Evolutionary conservation across 2,797 vertebrate species (phyloP).

Genomic region (Phyllotis vaccarum): DNA sequence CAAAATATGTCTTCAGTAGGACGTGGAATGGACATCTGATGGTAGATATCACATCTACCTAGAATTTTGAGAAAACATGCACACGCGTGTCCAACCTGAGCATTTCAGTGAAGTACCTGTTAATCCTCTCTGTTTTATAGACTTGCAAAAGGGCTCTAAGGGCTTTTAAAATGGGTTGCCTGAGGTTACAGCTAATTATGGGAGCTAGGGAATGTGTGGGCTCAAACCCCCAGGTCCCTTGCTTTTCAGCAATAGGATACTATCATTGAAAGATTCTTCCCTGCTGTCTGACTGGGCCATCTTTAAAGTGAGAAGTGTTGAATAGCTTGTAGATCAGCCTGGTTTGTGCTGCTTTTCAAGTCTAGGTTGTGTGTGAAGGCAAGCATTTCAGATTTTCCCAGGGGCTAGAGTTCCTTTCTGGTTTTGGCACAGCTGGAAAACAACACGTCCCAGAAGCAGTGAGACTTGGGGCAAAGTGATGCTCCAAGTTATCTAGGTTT

Average conservation of each 20-base stretch:
- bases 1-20: background rate
- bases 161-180: constrained; percentile 23
- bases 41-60: background rate
- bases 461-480: background rate
- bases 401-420: background rate
- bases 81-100: background rate
- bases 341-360: background rate
- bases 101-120: background rate
- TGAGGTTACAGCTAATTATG: constrained; percentile 17
- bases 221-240: background rate
- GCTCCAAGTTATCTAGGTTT: too few species aligned
- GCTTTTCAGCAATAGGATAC: background rate
- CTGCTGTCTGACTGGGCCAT: background rate
- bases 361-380: background rate
- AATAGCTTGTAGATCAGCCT: background rate
- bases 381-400: background rate
- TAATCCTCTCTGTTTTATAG: constrained; percentile 45
- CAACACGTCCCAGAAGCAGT: background rate
- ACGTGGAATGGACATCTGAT: background rate
- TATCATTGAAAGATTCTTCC: background rate
- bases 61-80: background rate
- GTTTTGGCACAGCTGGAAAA: background rate
- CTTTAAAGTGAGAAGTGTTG: background rate
- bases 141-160: background rate
- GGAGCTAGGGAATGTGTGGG: background rate